Evolutionary conservation across 2,113 vertebrate genomes (phyloP), one percentile per base, ranked within the genome.

Genomic region (Lophura nycthemera): DNA sequence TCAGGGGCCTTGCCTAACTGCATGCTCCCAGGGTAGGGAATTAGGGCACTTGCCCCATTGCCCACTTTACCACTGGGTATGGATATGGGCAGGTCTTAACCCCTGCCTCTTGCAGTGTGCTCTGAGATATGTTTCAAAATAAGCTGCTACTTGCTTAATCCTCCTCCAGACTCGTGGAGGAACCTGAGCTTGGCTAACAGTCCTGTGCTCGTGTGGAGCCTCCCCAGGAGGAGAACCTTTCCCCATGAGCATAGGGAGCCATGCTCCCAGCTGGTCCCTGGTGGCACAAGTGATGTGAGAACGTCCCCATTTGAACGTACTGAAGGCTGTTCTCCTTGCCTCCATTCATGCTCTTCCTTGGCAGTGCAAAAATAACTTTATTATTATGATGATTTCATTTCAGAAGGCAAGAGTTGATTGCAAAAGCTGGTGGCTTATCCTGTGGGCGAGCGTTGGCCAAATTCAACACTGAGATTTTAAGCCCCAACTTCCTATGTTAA

Each of bases 211-310:
- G 6, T 6, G 29, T 29, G 48, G 57, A 83, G 11, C 30, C 10
- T 71, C 27, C 21, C 13, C 12, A 15, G 78, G 20, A 74, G 10
- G 27, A 91, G 73, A 83, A 11, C 4, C 4, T 52, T 89, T 40
- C 59, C 6, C 17, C 0, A 0, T 1, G 2, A 30, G 77, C 30
- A 52, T 74, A n/a, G 32, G 17, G 43, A 89, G 60, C 65, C 29
- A 13, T 2, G 1, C 15, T 88, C 16, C 19, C 1, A 2, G 52
- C 38, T 3, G 2, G 13, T 88, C 13, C 19, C 0, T n/a, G 4
- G 42, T 47, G 80, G 12, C 18, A 36, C 13, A 34, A 38, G 8
- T 0, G 3, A 12, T 21, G 32, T 6, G 20, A 75, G 8, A 9
- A 38, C 11, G 10, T 38, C 19, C 81, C 73, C 15, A 6, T 63